These are phyloP conservation scores for Pardalotus punctatus DNA, from an alignment of 2,113 vertebrate genomes.

Conservation along the genomic window DNA sequence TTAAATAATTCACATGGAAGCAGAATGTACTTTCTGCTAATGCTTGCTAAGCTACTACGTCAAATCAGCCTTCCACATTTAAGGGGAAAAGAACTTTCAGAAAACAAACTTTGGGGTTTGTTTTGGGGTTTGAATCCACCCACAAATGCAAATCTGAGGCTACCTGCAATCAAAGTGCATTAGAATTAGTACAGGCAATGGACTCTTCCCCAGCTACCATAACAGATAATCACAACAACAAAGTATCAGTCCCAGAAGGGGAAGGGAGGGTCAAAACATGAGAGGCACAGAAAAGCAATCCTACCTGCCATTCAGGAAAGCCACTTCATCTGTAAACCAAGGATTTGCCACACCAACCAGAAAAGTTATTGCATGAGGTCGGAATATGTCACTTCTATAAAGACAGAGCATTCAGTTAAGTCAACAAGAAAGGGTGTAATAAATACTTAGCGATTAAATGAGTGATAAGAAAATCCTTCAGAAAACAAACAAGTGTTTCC, in stretches of 20 bases:
- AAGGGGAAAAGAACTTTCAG: neutral
- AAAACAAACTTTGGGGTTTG: neutral
- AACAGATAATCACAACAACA: neutral
- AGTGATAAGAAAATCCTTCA: neutral
- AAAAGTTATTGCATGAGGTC: neutral
- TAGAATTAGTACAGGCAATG: neutral
- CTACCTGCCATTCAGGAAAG: neutral
- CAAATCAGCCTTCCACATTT: neutral
- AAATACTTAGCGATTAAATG: neutral
- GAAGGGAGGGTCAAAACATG: neutral
- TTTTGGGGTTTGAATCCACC: neutral
- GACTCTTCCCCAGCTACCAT: neutral
- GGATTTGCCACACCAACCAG: fast-evolving
- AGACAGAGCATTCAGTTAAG: neutral
- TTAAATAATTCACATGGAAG: neutral
- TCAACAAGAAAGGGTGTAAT: neutral
- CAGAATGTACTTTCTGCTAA: neutral
- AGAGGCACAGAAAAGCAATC: neutral
- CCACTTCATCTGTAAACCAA: neutral
- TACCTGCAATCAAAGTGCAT: neutral
- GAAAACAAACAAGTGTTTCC: neutral
- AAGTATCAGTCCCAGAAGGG: neutral
- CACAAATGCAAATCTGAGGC: neutral
- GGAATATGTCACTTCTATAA: neutral
- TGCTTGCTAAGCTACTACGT: neutral